Evolutionary conservation across 92 coral and sea anemone species (phyloP).

Genomic region (Palythoa grandis): DNA sequence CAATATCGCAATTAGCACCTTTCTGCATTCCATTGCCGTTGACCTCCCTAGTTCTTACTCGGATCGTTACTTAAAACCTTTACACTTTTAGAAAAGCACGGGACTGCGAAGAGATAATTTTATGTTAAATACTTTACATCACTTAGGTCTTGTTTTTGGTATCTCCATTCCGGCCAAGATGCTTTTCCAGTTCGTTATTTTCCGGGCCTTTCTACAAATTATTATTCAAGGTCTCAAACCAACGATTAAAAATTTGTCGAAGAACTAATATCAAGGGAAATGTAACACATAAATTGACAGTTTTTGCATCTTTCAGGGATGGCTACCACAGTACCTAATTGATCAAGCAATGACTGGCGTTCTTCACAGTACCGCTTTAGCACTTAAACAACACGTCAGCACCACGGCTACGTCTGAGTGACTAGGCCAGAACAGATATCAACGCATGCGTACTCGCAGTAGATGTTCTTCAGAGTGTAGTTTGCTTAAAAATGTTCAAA

Average conservation of each 20-base stretch:
- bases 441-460: background rate
- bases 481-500: too few relatives aligned
- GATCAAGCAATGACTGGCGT: constrained; percentile 89
- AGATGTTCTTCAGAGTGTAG: background rate
- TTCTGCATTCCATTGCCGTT: too few relatives aligned
- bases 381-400: constrained; percentile 12
- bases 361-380: constrained; percentile 56
- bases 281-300: background rate
- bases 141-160: too few relatives aligned
- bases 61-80: background rate
- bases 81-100: background rate
- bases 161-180: too few relatives aligned
- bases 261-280: too few relatives aligned
- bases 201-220: too few relatives aligned
- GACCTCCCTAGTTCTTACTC: too few relatives aligned
- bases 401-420: background rate
- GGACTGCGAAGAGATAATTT: background rate
- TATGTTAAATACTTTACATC: too few relatives aligned
- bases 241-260: too few relatives aligned
- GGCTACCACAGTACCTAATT: constrained; percentile 84
- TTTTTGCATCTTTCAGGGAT: constrained; percentile 61
- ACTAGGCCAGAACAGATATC: background rate
- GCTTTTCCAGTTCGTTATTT: too few relatives aligned
- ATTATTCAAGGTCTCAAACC: too few relatives aligned
- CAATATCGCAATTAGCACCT: too few relatives aligned